Base-by-base conservation (phyloP, 2,113 vertebrate genomes). In the Salvator merianae region DNA sequence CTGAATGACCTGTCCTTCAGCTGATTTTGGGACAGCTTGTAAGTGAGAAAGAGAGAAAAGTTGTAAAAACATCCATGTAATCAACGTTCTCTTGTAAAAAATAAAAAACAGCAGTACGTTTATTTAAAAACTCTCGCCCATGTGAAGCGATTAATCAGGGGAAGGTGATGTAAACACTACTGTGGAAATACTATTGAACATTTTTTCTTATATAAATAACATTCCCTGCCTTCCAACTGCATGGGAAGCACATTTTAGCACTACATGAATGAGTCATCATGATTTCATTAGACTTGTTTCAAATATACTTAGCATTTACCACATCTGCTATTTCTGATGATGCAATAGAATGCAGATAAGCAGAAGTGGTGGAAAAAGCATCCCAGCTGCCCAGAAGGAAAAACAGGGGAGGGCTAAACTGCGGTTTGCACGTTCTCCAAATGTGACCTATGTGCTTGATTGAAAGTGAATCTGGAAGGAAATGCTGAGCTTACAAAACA, bases 401-500 rank as follows among this genome's bases (percentile, higher is more conserved):
- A 20, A 59, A 59, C 55, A 59, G 43, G 5, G 10, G 43, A 47
- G 43, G 43, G 43, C 43, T 47, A 9, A 47, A 47, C 43, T 47
- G 10, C 3, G 55, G 18, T 59, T 59, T 59, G 55, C 18, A 59
- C 4, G 18, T 16, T 59, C 16, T 59, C 55, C 14, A 59, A 59
- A 20, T 59, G 55, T 20, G 55, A 59, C 16, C 22, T 71, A 32
- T 18, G 18, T 69, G 38, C 68, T 38, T 77, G 78, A 71, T 66
- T 65, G 87, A 92, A 74, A 87, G 26, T 84, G 82, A 24, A 77
- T 87, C 82, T 38, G 4, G 91, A 91, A 88, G 81, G 82, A 90
- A 89, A 89, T 90, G 87, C 38, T 82, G 84, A 87, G 87, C 80
- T 72, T 26, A 63, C 73, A 77, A 91, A 32, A 93, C 32, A 84